Evolutionary conservation across 2,888 invertebrate species (phyloP).

Genomic region (Alloplasta piceator): DNA sequence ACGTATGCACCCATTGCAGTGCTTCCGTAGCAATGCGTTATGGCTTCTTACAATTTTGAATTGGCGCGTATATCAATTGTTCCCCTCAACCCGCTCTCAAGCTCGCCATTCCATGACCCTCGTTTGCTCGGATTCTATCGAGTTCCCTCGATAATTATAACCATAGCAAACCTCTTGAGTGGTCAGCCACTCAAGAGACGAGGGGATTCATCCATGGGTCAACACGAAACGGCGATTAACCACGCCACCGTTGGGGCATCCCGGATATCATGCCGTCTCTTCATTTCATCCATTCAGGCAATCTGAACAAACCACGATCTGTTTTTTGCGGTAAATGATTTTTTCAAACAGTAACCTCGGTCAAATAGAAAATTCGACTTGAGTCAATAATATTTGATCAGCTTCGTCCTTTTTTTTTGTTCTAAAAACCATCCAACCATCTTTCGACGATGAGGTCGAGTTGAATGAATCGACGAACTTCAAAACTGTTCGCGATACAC

Average conservation of each 20-base stretch:
- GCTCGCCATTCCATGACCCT: conserved; percentile 50
- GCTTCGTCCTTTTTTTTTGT: too few species aligned
- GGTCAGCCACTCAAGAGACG: conserved; percentile 37
- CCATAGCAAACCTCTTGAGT: conserved; percentile 39
- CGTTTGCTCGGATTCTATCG: conserved; percentile 51
- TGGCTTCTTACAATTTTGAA: conserved; percentile 70
- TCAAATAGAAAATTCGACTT: too few species aligned
- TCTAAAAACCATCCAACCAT: too few species aligned
- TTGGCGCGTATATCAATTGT: conserved; percentile 74
- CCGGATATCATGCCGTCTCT: conserved; percentile 52
- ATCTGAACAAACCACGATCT: conserved; percentile 20
- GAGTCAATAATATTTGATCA: too few species aligned
- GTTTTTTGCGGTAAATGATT: conserved; percentile 41
- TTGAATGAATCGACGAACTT: too few species aligned
- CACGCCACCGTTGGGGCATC: conserved; percentile 65
- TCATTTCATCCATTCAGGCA: conserved; percentile 45
- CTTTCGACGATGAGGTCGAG: too few species aligned
- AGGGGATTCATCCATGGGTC: conserved; percentile 62
- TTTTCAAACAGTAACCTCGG: conserved; percentile 9
- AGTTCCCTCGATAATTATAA: conserved; percentile 51
- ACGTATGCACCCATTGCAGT: conserved; percentile 76
- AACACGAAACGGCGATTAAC: conserved; percentile 70
- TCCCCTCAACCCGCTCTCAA: conserved; percentile 64
- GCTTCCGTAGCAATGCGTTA: conserved; percentile 77
- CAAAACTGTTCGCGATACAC: too few species aligned